phyloP scores from a whole-genome alignment of 2,888 invertebrate species.

The Candidula unifasciata region DNA sequence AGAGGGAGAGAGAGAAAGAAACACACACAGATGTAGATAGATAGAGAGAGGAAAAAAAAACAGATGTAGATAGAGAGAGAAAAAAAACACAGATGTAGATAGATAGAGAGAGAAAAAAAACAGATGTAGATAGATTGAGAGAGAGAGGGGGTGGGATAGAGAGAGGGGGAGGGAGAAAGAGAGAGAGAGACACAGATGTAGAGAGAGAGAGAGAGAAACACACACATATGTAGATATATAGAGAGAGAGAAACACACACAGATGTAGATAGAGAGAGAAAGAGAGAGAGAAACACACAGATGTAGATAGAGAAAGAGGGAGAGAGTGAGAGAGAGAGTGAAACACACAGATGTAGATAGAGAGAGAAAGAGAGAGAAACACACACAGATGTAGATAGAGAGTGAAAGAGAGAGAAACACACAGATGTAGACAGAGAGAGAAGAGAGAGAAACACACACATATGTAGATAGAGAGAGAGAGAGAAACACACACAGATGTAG shows the following conservation, averaged over 20 bases:
- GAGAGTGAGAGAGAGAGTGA: constrained; percentile 20
- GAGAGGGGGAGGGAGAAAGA: constrained; percentile 14
- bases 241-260: constrained; percentile 4
- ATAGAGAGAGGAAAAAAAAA: constrained; percentile 16
- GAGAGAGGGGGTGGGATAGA: constrained; percentile 22
- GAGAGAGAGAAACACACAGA: constrained; percentile 31
- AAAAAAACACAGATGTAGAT: background rate
- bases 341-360: background rate
- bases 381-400: no score
- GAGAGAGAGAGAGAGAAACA: constrained; percentile 24
- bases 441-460: no score
- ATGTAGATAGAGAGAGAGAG: constrained; percentile 26
- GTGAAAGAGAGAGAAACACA: constrained; percentile 16
- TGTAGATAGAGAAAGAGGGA: constrained; percentile 26
- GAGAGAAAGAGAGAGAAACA: constrained; percentile 28
- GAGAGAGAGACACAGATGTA: constrained; percentile 13
- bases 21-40: background rate
- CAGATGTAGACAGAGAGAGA: background rate
- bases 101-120: constrained; percentile 28
- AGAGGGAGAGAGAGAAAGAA: constrained; percentile 24
- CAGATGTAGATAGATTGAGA: no score
- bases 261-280: background rate
- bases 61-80: constrained; percentile 17
- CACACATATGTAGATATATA: constrained; percentile 6
- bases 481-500: constrained; percentile 5